These are phyloP conservation scores for Pteronotus mesoamericanus DNA, from an alignment of 2,797 vertebrate species.

Conservation along the genomic window DNA sequence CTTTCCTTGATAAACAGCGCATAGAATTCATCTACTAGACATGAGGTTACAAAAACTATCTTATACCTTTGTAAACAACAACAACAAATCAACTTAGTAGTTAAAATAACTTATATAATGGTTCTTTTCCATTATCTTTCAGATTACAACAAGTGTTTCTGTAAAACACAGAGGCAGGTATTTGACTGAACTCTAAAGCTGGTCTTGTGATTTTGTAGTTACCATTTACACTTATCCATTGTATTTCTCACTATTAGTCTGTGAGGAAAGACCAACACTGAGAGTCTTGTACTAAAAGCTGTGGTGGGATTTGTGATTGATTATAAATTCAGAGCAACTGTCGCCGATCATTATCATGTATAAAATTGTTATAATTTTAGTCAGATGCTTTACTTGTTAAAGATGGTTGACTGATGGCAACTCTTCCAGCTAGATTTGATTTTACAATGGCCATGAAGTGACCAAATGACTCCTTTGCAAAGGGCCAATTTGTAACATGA, in stretches of 20 bases:
- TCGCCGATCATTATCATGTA: not conserved
- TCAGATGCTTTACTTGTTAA: constrained; percentile 3
- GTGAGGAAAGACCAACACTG: not conserved
- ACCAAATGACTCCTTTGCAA: constrained; percentile 15
- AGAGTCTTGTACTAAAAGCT: not conserved
- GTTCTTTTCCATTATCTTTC: not conserved
- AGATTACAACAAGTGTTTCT: not conserved
- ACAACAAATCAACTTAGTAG: not conserved
- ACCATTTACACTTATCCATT: not conserved
- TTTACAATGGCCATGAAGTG: constrained; percentile 1
- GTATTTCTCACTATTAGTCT: not conserved
- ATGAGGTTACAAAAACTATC: not conserved
- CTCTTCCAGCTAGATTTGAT: constrained; percentile 29
- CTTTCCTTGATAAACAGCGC: not conserved
- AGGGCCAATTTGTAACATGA: not conserved
- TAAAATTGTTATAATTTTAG: constrained; percentile 7
- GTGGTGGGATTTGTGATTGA: not conserved
- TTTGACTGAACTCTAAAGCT: not conserved
- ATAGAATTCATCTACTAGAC: not conserved
- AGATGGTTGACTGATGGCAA: not conserved
- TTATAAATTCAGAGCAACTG: not conserved
- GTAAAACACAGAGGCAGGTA: not conserved
- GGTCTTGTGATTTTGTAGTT: not conserved
- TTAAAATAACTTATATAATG: not conserved
- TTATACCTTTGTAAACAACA: not conserved